phyloP scores from a whole-genome alignment of 2,888 invertebrate species.

The Cylloceria caligata region DNA sequence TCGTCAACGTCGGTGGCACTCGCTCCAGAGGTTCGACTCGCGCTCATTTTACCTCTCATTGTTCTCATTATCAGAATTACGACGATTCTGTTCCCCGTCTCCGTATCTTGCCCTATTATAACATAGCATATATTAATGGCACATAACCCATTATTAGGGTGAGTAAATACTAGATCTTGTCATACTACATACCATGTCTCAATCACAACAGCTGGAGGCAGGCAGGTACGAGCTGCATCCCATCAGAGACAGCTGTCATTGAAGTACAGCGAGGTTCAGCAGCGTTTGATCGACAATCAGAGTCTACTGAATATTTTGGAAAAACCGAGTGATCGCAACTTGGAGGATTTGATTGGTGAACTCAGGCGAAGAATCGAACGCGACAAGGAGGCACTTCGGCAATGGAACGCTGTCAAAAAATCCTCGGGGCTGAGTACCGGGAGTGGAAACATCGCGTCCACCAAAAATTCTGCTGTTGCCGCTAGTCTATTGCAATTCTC shows the following conservation, averaged over 20 bases:
- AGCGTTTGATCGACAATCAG: slow-evolving; percentile 96
- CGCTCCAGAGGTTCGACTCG: slow-evolving; percentile 78
- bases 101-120: neutral
- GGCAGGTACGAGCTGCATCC: slow-evolving; percentile 86
- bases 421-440: slow-evolving; percentile 69
- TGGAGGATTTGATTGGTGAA: slow-evolving; percentile 91
- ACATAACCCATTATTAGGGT: neutral
- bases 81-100: neutral
- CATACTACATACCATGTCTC: neutral
- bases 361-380: slow-evolving; percentile 93
- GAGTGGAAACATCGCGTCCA: slow-evolving; percentile 63
- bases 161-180: neutral
- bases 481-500: slow-evolving; percentile 91
- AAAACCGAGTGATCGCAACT: slow-evolving; percentile 87
- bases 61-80: slow-evolving; percentile 37
- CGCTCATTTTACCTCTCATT: slow-evolving; percentile 37
- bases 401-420: slow-evolving; percentile 87
- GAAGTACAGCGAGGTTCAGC: slow-evolving; percentile 94
- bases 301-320: slow-evolving; percentile 93
- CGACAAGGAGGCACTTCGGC: slow-evolving; percentile 94
- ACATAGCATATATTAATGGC: neutral
- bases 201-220: slow-evolving; percentile 73
- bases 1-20: slow-evolving; percentile 78
- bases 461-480: slow-evolving; percentile 84
- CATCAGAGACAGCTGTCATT: slow-evolving; percentile 95